Evolutionary conservation across 2,888 invertebrate species (phyloP).

Genomic region (Alloplasta piceator): DNA sequence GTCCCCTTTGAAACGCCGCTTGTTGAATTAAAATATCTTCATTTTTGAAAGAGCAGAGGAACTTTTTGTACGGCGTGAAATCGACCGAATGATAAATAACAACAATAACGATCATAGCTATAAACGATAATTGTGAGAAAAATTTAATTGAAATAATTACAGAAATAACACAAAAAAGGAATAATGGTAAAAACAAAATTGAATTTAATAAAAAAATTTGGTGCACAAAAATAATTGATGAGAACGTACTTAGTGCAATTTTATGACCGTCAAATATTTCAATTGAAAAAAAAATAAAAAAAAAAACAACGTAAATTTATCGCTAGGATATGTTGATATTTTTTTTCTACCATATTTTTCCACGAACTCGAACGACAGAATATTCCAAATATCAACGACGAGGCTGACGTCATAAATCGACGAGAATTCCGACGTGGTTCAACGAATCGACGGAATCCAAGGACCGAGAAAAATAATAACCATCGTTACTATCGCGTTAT

Average conservation of each 20-base stretch:
- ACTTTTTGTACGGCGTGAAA: too few relatives aligned
- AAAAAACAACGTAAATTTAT: conserved; percentile 1
- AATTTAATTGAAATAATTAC: not conserved
- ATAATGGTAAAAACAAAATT: not conserved
- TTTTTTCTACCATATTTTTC: too few relatives aligned
- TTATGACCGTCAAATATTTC: too few relatives aligned
- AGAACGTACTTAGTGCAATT: not conserved
- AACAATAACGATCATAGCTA: not conserved
- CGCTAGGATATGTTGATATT: too few relatives aligned
- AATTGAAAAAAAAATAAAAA: too few relatives aligned
- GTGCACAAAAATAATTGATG: not conserved
- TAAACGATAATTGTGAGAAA: not conserved
- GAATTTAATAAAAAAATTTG: too few relatives aligned
- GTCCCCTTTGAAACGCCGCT: too few relatives aligned
- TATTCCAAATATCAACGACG: too few relatives aligned
- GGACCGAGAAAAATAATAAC: conserved; percentile 44
- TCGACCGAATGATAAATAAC: too few relatives aligned
- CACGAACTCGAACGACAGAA: too few relatives aligned
- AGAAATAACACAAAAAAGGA: not conserved
- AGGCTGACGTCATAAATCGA: conserved; percentile 75
- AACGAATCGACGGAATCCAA: conserved; percentile 34
- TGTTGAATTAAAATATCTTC: too few relatives aligned
- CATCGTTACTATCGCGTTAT: conserved; percentile 29
- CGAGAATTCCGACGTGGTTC: conserved; percentile 72
- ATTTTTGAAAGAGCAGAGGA: too few relatives aligned